These are phyloP conservation scores for Hyla sarda DNA, from an alignment of 2,113 vertebrate genomes.

Conservation along the genomic window DNA sequence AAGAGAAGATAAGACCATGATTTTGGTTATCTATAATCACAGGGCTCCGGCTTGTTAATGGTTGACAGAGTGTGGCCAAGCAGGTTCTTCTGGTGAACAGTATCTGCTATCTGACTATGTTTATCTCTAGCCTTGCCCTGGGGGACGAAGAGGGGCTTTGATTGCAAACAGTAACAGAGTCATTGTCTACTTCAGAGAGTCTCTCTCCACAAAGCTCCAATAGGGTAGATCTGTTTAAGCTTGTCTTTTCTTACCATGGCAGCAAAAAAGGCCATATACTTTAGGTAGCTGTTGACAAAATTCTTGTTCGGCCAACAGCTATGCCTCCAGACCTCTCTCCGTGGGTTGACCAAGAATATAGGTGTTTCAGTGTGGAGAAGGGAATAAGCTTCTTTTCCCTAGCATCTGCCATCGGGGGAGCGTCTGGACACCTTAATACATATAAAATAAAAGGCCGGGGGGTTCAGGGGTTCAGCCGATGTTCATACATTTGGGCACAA, in stretches of 20 bases:
- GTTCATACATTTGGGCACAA: too few relatives aligned
- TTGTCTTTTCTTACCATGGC: neutral
- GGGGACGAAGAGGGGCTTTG: neutral
- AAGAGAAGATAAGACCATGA: neutral
- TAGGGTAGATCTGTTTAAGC: neutral
- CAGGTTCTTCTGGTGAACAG: constrained; percentile 28
- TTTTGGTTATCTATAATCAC: neutral
- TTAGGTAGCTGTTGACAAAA: too few relatives aligned
- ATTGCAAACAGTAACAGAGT: constrained; percentile 23
- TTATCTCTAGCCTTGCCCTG: constrained; percentile 26
- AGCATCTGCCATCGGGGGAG: too few relatives aligned
- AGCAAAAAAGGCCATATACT: neutral
- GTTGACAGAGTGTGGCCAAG: neutral
- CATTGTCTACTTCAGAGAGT: constrained; percentile 22
- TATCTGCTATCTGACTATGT: constrained; percentile 30
- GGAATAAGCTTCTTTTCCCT: too few relatives aligned
- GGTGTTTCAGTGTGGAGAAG: too few relatives aligned
- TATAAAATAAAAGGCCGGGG: too few relatives aligned
- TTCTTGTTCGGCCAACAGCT: too few relatives aligned
- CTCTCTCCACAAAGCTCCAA: neutral
- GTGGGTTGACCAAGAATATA: too few relatives aligned
- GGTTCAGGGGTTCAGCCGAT: too few relatives aligned
- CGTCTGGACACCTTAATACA: too few relatives aligned
- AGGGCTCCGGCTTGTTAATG: neutral
- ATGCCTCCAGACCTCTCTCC: too few relatives aligned